Evolutionary conservation across 2,113 vertebrate genomes (phyloP).

Genomic region (Chrysochloris asiatica): DNA sequence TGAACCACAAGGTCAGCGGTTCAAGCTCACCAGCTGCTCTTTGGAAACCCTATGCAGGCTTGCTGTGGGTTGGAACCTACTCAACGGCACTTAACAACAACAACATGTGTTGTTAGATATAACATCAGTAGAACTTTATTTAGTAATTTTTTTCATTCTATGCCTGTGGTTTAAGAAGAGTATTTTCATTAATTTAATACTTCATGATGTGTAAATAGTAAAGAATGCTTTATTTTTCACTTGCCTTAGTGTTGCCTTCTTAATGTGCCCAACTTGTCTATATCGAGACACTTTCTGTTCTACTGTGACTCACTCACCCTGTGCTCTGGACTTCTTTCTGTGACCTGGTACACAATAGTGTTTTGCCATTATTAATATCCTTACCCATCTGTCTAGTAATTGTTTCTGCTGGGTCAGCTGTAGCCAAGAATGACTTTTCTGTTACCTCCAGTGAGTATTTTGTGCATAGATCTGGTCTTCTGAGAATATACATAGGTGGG

Average conservation of each 20-base stretch:
- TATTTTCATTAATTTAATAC: no score
- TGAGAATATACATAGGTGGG: slow-evolving; percentile 16
- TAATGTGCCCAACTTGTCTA: background rate
- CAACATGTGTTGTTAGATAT: no score
- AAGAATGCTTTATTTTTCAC: slow-evolving; percentile 9
- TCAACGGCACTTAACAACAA: no score
- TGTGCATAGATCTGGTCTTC: slow-evolving; percentile 25
- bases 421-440: slow-evolving; percentile 21
- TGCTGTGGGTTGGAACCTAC: no score
- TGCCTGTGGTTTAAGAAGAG: background rate
- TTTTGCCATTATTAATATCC: slow-evolving; percentile 41
- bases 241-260: background rate
- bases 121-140: background rate
- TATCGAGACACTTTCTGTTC: background rate
- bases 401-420: background rate
- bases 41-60: no score
- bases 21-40: no score
- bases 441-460: slow-evolving; percentile 4
- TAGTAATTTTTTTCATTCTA: slow-evolving; percentile 3
- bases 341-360: background rate
- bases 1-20: no score
- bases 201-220: background rate
- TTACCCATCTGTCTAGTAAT: slow-evolving; percentile 8
- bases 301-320: background rate
- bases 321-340: background rate